Percentiles rank a stretch among this genome's conserved stretches.
Conservation (phyloP, 2,113 vertebrate species). For the Setophaga coronata region DNA sequence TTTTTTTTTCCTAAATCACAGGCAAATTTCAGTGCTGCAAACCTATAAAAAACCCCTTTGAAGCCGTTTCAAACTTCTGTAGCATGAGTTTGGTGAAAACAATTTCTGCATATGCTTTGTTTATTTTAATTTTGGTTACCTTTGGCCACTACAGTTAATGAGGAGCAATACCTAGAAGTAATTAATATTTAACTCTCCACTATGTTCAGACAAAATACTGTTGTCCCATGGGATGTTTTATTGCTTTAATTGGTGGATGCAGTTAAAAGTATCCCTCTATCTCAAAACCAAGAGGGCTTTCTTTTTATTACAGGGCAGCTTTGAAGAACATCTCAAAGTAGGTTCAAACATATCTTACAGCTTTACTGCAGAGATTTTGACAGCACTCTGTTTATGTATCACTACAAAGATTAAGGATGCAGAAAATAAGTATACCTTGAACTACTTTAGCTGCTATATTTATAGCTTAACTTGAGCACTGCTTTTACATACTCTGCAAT, state of each 20-base stretch:
- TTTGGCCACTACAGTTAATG: not conserved
- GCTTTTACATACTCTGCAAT: not conserved
- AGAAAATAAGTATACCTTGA: not conserved
- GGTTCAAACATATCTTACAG: not conserved
- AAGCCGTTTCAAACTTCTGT: not conserved
- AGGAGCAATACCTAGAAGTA: not conserved
- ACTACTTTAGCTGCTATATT: not conserved
- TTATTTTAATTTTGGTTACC: not conserved
- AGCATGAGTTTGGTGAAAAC: not conserved
- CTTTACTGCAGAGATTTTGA: not conserved
- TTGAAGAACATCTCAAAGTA: not conserved
- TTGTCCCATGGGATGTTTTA: not conserved
- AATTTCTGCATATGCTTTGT: not conserved
- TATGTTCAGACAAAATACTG: not conserved
- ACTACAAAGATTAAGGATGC: not conserved
- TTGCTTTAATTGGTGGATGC: not conserved
- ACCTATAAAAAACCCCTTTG: not conserved
- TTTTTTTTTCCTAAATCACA: not conserved
- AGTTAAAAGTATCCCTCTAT: not conserved
- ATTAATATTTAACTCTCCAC: not conserved
- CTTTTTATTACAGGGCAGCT: not conserved
- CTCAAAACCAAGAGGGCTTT: not conserved
- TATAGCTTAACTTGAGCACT: not conserved
- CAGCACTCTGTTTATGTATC: not conserved
- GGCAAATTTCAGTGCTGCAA: constrained; percentile 20